These are phyloP conservation scores for Melanocharis versteri DNA, from an alignment of 2,113 vertebrate species.

Conservation along the genomic window DNA sequence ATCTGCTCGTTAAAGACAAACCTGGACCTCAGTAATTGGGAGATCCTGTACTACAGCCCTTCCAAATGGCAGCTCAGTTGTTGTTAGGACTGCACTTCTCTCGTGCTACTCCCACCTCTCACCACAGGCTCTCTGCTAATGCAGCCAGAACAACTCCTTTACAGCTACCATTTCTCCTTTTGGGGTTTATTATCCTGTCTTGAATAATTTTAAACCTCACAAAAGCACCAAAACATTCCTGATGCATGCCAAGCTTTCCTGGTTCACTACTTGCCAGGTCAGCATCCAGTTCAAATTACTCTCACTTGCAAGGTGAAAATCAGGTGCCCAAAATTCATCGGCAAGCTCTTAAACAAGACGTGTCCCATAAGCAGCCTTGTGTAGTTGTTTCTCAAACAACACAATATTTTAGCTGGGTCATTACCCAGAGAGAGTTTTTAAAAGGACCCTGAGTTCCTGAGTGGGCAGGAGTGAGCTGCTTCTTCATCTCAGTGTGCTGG, in stretches of 20 bases:
- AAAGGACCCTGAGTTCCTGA: neutral
- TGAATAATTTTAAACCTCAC: neutral
- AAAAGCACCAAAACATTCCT: neutral
- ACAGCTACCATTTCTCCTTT: neutral
- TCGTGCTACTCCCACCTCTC: neutral
- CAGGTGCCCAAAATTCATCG: neutral
- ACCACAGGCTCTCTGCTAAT: neutral
- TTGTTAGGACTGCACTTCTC: neutral
- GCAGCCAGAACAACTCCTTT: neutral
- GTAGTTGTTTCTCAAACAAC: neutral
- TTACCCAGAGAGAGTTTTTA: neutral
- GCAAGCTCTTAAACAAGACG: neutral
- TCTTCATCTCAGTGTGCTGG: neutral
- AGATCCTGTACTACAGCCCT: neutral
- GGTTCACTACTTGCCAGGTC: neutral
- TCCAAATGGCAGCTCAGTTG: neutral
- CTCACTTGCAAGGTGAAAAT: neutral
- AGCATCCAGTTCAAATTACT: neutral
- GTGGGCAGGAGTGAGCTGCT: neutral
- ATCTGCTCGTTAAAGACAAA: neutral
- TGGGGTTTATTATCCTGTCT: neutral
- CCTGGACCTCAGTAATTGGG: neutral
- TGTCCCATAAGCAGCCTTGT: neutral
- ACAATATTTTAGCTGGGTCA: neutral
- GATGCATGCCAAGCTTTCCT: neutral